Evolutionary conservation across 1,140 invertebrate species (phyloP).

Genomic region (Aphaenogaster floridana): DNA sequence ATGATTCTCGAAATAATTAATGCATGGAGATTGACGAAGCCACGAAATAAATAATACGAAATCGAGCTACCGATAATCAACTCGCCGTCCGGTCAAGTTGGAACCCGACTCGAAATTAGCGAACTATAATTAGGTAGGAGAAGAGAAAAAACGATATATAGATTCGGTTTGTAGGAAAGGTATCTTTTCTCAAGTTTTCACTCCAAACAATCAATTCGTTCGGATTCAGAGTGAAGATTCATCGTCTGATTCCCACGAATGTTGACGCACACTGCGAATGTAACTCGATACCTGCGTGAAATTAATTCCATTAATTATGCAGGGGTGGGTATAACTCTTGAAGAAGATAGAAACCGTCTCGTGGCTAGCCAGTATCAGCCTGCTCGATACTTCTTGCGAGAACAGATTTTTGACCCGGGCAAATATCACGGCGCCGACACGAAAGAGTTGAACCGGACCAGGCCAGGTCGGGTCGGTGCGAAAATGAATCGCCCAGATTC

Average conservation of each 20-base stretch:
- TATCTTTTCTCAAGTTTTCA: not conserved
- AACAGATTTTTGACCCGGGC: slow-evolving; percentile 5
- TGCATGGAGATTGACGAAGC: slow-evolving; percentile 53
- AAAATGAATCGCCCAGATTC: slow-evolving; percentile 79
- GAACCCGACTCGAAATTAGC: not conserved
- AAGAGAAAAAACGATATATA: not conserved
- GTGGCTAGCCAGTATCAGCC: not conserved
- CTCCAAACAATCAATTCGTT: not conserved
- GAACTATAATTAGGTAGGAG: not conserved
- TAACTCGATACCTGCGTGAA: not conserved
- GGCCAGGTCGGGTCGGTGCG: not conserved
- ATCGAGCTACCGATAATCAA: slow-evolving; percentile 45
- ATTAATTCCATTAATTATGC: not conserved
- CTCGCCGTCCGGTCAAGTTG: not conserved
- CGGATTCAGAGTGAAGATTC: not conserved
- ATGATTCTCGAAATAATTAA: slow-evolving; percentile 63
- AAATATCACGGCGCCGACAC: slow-evolving; percentile 3
- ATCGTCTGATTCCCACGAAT: not conserved
- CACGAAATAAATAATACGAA: slow-evolving; percentile 53
- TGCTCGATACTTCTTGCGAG: not conserved
- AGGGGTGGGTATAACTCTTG: not conserved
- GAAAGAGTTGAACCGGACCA: not conserved
- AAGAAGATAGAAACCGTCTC: not conserved
- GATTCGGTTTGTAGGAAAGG: not conserved
- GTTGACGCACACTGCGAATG: not conserved